A percentile compares a stretch with the other conserved stretches of the same genome.
Evolutionary conservation across 35 echinoderm and acorn worm species (phyloP).

Genomic region (Ophioderma brevispina): DNA sequence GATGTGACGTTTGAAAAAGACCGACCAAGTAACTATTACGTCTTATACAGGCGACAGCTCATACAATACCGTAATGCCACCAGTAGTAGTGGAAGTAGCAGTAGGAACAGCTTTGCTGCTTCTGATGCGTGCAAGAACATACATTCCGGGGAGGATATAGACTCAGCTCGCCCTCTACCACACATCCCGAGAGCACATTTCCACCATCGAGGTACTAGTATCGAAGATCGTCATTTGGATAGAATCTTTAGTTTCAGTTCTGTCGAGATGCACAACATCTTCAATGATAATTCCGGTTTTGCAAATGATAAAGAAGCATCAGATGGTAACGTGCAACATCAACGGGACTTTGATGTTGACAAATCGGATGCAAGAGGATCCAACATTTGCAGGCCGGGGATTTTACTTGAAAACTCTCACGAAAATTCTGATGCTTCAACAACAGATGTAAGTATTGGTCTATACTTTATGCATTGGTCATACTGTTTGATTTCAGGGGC

Average conservation of each 20-base stretch:
- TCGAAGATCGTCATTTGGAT: not conserved
- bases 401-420: not conserved
- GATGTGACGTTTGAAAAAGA: too few relatives aligned
- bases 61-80: not conserved
- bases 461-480: too few relatives aligned
- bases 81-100: not conserved
- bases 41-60: not conserved
- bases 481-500: too few relatives aligned
- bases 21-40: too few relatives aligned
- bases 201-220: not conserved
- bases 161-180: not conserved
- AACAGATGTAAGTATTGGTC: not conserved
- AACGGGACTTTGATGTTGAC: not conserved
- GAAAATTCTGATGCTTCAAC: not conserved
- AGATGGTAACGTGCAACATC: not conserved
- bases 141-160: not conserved
- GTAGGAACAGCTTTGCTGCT: not conserved
- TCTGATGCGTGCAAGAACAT: not conserved
- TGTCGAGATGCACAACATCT: not conserved
- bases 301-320: not conserved
- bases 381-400: not conserved
- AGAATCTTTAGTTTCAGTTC: not conserved
- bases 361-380: not conserved
- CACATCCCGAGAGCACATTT: not conserved
- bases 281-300: not conserved